Evolutionary conservation across 1,140 invertebrate species (phyloP).

Genomic region (Drosophila santomea): DNA sequence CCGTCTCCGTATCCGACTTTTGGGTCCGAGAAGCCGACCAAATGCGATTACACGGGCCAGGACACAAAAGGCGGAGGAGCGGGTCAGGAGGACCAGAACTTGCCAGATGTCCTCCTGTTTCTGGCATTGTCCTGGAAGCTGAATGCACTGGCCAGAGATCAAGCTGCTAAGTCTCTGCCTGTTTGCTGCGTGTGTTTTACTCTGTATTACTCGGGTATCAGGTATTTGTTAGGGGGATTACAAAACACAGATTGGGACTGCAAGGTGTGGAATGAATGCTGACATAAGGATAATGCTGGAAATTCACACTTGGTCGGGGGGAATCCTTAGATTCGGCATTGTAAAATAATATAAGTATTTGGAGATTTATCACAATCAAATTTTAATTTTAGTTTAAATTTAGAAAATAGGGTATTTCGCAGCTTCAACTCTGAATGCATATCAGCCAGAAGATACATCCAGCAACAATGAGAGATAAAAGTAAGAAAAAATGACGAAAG

Average conservation of each 20-base stretch:
- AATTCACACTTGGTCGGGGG: background rate
- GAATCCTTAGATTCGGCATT: background rate
- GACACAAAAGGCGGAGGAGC: constrained; percentile 30
- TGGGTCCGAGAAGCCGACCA: constrained; percentile 34
- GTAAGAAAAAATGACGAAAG: constrained; percentile 1
- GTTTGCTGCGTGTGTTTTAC: constrained; percentile 33
- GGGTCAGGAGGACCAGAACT: constrained; percentile 4
- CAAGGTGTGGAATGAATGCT: constrained; percentile 54
- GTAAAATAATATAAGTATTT: background rate
- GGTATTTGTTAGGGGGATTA: constrained; percentile 43
- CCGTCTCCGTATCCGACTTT: constrained; percentile 49
- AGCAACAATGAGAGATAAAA: constrained; percentile 39
- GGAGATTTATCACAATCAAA: no score
- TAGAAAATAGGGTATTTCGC: background rate
- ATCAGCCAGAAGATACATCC: constrained; percentile 20
- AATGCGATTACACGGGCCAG: constrained; percentile 72
- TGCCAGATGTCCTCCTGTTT: constrained; percentile 36
- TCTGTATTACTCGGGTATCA: constrained; percentile 28
- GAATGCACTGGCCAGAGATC: constrained; percentile 43
- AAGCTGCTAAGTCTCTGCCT: constrained; percentile 41
- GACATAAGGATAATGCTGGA: constrained; percentile 31
- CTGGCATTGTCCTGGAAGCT: constrained; percentile 40
- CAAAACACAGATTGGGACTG: constrained; percentile 7
- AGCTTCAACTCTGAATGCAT: constrained; percentile 4
- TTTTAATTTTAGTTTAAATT: no score